These are phyloP conservation scores for Manduca sexta DNA, from an alignment of 1,140 invertebrate genomes.

Conservation along the genomic window DNA sequence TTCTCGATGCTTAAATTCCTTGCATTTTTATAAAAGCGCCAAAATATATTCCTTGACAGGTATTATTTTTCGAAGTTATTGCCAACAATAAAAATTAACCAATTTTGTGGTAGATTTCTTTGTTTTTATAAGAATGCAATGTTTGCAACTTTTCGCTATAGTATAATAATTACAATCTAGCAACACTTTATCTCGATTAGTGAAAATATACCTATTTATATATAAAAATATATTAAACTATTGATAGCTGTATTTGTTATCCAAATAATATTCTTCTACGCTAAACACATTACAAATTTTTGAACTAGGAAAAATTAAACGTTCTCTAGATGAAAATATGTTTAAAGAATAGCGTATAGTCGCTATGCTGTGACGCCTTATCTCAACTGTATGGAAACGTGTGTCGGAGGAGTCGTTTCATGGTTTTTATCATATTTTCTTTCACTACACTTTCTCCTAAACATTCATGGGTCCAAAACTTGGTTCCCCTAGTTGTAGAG, in stretches of 20 bases:
- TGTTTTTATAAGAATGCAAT: conserved; percentile 36
- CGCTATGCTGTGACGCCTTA: conserved; percentile 49
- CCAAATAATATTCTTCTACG: conserved; percentile 69
- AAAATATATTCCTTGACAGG: conserved; percentile 8
- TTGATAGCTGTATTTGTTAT: conserved; percentile 56
- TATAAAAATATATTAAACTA: conserved; percentile 33
- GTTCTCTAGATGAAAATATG: conserved; percentile 44
- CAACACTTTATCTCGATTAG: conserved; percentile 50
- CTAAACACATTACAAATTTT: conserved; percentile 62
- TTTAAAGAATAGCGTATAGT: conserved; percentile 41
- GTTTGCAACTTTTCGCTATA: conserved; percentile 46
- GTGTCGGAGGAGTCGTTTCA: no score
- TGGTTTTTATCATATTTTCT: no score
- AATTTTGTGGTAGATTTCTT: conserved; percentile 17
- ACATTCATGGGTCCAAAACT: conserved; percentile 3
- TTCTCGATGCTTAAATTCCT: conserved; percentile 8
- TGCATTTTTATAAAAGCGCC: no score
- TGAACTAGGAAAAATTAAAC: conserved; percentile 53
- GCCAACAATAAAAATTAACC: conserved; percentile 16
- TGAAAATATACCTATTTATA: conserved; percentile 44
- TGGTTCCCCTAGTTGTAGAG: no score
- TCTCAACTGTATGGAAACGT: conserved; percentile 27
- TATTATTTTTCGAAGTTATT: conserved; percentile 15
- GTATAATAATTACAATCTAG: conserved; percentile 45
- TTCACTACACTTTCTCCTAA: no score